Evolutionary conservation across 2,888 invertebrate species (phyloP).

Genomic region (Pterostichus niger): DNA sequence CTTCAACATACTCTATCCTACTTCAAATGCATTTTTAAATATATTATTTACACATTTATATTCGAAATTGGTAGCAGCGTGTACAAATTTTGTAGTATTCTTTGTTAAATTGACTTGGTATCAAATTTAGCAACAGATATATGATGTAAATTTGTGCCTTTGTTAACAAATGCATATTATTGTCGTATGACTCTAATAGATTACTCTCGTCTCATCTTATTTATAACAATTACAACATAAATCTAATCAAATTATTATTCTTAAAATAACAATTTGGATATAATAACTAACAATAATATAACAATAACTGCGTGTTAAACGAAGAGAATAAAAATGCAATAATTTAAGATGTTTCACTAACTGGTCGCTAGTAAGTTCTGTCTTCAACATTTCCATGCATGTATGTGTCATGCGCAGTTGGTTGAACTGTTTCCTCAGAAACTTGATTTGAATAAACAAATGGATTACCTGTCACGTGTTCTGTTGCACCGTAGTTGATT

Average conservation of each 20-base stretch:
- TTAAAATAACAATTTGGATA: background rate
- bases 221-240: slow-evolving; percentile 9
- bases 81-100: slow-evolving; percentile 51
- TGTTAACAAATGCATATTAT: slow-evolving; percentile 67
- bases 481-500: slow-evolving; percentile 81
- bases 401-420: slow-evolving; percentile 81
- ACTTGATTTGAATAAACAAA: slow-evolving; percentile 79
- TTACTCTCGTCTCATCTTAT: slow-evolving; percentile 65
- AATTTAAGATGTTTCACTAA: slow-evolving; percentile 7
- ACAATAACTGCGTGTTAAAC: background rate
- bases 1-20: background rate
- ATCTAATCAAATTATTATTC: background rate
- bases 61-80: slow-evolving; percentile 27
- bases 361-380: slow-evolving; percentile 75
- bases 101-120: slow-evolving; percentile 48
- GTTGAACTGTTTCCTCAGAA: slow-evolving; percentile 82
- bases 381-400: slow-evolving; percentile 79
- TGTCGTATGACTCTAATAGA: slow-evolving; percentile 28
- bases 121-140: slow-evolving; percentile 26
- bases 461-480: slow-evolving; percentile 80
- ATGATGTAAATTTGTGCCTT: slow-evolving; percentile 63
- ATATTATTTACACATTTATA: slow-evolving; percentile 34
- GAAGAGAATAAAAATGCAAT: background rate
- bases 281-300: background rate
- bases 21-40: background rate